Evolutionary conservation across 1,140 invertebrate genomes (phyloP), one percentile per base, ranked within the genome.

Genomic region (Drosophila suzukii): DNA sequence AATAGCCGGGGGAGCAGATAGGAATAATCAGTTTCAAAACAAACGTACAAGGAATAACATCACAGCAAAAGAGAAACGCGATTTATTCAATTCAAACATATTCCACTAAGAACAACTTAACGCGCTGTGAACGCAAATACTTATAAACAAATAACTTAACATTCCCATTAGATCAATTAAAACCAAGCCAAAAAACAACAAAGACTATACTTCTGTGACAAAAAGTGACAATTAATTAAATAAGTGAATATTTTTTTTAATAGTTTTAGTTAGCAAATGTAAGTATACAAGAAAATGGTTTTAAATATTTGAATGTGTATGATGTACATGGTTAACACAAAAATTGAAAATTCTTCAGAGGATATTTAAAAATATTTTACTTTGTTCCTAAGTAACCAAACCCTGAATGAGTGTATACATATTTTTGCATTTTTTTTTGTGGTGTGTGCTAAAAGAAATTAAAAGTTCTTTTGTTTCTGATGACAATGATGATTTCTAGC

Each of bases 151-250:
- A 57, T 27, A 56, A 11, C n/a, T 34, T 36, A 44, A 24, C 51
- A 55, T 44, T 62, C 49, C 39, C 54, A 51, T 24, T 61, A 61
- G 12, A 34, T 60, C n/a, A 61, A 44, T 50, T 56, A 72, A 27
- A 79, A 46, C 74, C 43, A 81, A 82, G 72, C 83, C 83, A 86
- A 84, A 79, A 65, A 81, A 59, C 78, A 85, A 74, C 77, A 85
- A 80, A 84, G 77, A 84, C 62, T 84, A 56, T 15, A 62, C n/a
- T 50, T 72, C 54, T 65, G 20, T 38, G 44, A 50, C 43, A 60
- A 84, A 54, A 85, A 84, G 82, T 74, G 78, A 81, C 74, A 78
- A 75, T 63, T 68, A 53, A 17, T 34, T 61, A 49, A 59, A 27
- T 54, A 62, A 27, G 57, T 63, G 60, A 8, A 36, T 65, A 56